These are phyloP conservation scores for Heliothis virescens DNA, from an alignment of 1,140 invertebrate species.

Conservation along the genomic window DNA sequence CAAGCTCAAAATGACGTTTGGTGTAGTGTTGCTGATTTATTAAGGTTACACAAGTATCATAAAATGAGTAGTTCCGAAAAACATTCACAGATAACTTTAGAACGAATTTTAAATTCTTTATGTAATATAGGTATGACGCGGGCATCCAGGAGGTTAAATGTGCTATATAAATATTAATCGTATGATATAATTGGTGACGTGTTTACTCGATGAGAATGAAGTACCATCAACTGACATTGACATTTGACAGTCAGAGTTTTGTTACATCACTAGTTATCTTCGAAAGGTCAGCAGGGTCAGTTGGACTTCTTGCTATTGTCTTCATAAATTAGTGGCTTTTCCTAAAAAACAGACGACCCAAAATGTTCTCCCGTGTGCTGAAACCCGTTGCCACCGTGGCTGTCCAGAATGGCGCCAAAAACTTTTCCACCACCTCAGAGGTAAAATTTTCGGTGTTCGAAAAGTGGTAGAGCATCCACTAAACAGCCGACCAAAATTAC, in stretches of 20 bases:
- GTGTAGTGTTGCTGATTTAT: too few relatives aligned
- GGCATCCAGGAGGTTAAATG: too few relatives aligned
- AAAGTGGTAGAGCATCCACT: neutral
- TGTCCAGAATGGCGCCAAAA: slow-evolving; percentile 82
- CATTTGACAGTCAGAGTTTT: slow-evolving; percentile 19
- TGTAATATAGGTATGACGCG: too few relatives aligned
- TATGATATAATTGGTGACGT: slow-evolving; percentile 4
- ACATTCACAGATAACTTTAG: too few relatives aligned
- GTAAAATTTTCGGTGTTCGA: slow-evolving; percentile 67
- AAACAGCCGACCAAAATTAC: neutral
- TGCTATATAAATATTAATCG: neutral
- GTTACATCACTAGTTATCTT: slow-evolving; percentile 76
- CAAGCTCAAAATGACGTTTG: too few relatives aligned
- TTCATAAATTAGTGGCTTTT: slow-evolving; percentile 58
- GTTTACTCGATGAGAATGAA: neutral
- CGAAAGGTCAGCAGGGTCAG: slow-evolving; percentile 81
- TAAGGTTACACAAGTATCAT: too few relatives aligned
- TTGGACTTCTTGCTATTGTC: slow-evolving; percentile 56
- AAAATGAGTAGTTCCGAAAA: too few relatives aligned
- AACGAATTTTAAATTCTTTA: too few relatives aligned
- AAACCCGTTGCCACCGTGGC: slow-evolving; percentile 82
- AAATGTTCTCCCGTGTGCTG: slow-evolving; percentile 86
- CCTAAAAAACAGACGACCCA: slow-evolving; percentile 57
- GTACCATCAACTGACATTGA: neutral
- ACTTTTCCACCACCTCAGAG: slow-evolving; percentile 86